Evolutionary conservation across 1,140 invertebrate genomes (phyloP).

Genomic region (Aradophagus sp.): DNA sequence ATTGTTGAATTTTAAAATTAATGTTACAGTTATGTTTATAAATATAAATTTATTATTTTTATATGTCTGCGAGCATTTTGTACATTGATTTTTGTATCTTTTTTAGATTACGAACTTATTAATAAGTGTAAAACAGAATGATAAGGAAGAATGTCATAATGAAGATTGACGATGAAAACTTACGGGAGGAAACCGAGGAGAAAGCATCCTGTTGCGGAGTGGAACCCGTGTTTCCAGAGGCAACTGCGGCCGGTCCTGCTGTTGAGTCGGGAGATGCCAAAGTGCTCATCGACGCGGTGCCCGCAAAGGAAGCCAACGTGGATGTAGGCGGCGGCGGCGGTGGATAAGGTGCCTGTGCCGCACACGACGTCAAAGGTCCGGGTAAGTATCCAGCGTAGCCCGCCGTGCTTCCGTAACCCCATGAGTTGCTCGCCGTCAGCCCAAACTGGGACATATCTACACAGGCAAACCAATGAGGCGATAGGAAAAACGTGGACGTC

Average conservation of each 20-base stretch:
- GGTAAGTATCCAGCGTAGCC: slow-evolving; percentile 87
- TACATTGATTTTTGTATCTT: no score
- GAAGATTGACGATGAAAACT: slow-evolving; percentile 50
- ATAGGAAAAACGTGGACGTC: not conserved
- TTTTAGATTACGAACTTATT: no score
- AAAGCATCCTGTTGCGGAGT: slow-evolving; percentile 69
- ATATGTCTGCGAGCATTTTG: no score
- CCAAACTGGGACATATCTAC: slow-evolving; percentile 86
- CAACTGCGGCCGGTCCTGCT: slow-evolving; percentile 76
- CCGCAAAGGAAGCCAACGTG: slow-evolving; percentile 74
- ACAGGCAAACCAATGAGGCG: not conserved
- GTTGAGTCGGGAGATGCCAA: slow-evolving; percentile 81
- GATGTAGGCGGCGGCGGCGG: slow-evolving; percentile 78
- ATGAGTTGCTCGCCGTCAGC: slow-evolving; percentile 85
- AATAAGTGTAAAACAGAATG: no score
- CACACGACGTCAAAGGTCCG: slow-evolving; percentile 77
- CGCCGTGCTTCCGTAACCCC: slow-evolving; percentile 87
- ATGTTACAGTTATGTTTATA: no score
- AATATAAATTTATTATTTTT: no score
- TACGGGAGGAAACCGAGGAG: slow-evolving; percentile 68
- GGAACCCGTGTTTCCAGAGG: slow-evolving; percentile 64
- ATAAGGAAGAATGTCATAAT: no score
- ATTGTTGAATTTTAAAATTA: no score
- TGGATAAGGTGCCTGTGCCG: slow-evolving; percentile 80
- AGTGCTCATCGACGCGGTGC: slow-evolving; percentile 69